Percentiles rank a stretch among this genome's conserved stretches.
Conservation (phyloP, 2,113 vertebrate genomes). For the Peromyscus maniculatus region DNA sequence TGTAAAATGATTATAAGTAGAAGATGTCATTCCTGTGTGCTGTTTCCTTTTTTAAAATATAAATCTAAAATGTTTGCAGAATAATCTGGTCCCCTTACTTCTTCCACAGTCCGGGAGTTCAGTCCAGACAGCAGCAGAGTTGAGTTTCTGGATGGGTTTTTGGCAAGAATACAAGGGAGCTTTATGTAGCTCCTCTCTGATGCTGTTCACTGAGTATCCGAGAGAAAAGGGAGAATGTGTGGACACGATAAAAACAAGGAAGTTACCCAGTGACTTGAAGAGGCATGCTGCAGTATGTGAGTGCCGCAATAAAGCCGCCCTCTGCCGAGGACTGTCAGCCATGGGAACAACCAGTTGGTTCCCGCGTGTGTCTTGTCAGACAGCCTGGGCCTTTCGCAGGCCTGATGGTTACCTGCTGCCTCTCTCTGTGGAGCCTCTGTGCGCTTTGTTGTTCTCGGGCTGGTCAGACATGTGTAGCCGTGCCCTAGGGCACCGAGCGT, state of each 20-base stretch:
- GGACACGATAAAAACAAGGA: slow-evolving; percentile 78
- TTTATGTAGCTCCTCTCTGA: slow-evolving; percentile 71
- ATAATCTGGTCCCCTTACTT: slow-evolving; percentile 62
- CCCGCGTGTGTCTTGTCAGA: slow-evolving; percentile 77
- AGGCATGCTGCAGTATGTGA: slow-evolving; percentile 63
- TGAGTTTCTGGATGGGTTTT: slow-evolving; percentile 71
- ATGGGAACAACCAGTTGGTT: slow-evolving; percentile 78
- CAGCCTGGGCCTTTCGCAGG: slow-evolving; percentile 65
- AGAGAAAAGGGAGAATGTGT: slow-evolving; percentile 74
- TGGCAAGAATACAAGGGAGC: slow-evolving; percentile 78
- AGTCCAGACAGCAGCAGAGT: slow-evolving; percentile 50
- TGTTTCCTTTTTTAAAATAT: slow-evolving; percentile 41
- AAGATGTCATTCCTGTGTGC: not conserved
- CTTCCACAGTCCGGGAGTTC: slow-evolving; percentile 24
- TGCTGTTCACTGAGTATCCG: slow-evolving; percentile 65
- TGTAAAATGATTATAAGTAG: slow-evolving; percentile 45
- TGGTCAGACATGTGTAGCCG: slow-evolving; percentile 81
- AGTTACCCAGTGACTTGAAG: slow-evolving; percentile 76
- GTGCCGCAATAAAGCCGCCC: slow-evolving; percentile 57
- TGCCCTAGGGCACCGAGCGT: slow-evolving; percentile 74
- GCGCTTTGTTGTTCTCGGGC: slow-evolving; percentile 79
- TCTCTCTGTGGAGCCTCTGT: slow-evolving; percentile 74
- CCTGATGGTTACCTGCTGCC: slow-evolving; percentile 84
- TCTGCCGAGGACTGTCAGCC: slow-evolving; percentile 67
- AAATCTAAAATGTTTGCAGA: slow-evolving; percentile 55